Evolutionary conservation across 2,888 invertebrate species (phyloP).

Genomic region (Noctua fimbriata): DNA sequence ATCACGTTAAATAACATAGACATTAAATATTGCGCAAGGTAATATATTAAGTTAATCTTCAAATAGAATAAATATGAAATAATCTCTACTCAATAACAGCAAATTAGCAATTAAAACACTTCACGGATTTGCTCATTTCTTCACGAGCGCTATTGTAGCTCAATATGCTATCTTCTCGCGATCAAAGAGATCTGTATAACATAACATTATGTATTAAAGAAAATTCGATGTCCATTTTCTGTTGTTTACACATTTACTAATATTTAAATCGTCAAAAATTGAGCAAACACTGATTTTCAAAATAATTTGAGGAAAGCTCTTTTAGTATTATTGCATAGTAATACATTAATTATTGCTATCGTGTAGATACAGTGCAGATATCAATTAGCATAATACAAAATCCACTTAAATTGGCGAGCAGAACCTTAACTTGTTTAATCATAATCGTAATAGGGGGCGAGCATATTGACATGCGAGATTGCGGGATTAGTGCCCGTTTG

Average conservation of each 20-base stretch:
- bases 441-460: background rate
- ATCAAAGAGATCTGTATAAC: background rate
- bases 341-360: background rate
- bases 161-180: background rate
- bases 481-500: too few relatives aligned
- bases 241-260: background rate
- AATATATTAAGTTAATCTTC: background rate
- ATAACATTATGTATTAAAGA: background rate
- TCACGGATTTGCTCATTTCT: background rate
- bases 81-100: background rate
- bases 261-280: background rate
- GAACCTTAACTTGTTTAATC: background rate
- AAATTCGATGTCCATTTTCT: background rate
- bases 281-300: background rate
- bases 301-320: background rate
- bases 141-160: background rate
- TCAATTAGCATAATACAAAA: background rate
- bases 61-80: background rate
- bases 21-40: background rate
- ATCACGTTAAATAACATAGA: background rate
- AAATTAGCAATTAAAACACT: background rate
- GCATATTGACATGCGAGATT: background rate
- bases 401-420: background rate
- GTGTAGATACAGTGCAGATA: background rate
- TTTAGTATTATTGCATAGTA: conserved; percentile 4